Base-by-base conservation (phyloP, 2,113 vertebrate species). In the Agelaius phoeniceus region DNA sequence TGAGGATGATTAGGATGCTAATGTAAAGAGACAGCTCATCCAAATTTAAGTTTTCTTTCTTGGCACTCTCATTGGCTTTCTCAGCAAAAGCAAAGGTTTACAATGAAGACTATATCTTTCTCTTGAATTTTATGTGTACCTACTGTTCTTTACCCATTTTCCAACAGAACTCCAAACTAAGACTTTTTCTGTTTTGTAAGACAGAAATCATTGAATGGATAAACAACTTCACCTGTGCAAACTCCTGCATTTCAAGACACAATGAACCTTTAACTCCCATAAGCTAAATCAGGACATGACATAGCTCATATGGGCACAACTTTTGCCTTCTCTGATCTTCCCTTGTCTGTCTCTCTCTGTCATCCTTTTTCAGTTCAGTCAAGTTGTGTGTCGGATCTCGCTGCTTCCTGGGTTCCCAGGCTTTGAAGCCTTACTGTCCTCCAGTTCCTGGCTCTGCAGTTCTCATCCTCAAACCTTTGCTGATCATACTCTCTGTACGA, bases 401-500 rank as follows among this genome's bases (percentile, higher is more conserved):
- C 63, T 11, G 1, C 78, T 91, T 66, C 35, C 44, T 13, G 10
- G 30, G 33, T 67, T 92, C 39, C 65, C 54, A 49, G 90, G 21
- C 79, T 96, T 93, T 96, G 88, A 96, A 95, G 90, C 74, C 44
- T 71, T 66, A 87, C 84, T 74, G 81, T 96, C 71, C 84, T 93
- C 87, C 48, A 92, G 88, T 69, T 95, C 83, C 55, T 86, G 85
- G 66, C 89, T 84, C 82, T 86, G 27, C 79, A 75, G 79, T 49
- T 80, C 79, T 91, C 85, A 72, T 80, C 55, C 72, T 80, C 82
- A 95, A 88, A 65, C 57, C 72, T 91, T 81, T 80, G 79, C 76
- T 90, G 75, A 93, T 94, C 79, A 31, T 44, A 89, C 82, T 73
- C 62, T 68, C 84, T 63, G 52, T 95, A 35, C 14, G 71, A 76